A percentile compares a stretch with the other conserved stretches of the same genome.
Evolutionary conservation across 2,888 invertebrate species (phyloP).

Genomic region (Philereme vetulata): DNA sequence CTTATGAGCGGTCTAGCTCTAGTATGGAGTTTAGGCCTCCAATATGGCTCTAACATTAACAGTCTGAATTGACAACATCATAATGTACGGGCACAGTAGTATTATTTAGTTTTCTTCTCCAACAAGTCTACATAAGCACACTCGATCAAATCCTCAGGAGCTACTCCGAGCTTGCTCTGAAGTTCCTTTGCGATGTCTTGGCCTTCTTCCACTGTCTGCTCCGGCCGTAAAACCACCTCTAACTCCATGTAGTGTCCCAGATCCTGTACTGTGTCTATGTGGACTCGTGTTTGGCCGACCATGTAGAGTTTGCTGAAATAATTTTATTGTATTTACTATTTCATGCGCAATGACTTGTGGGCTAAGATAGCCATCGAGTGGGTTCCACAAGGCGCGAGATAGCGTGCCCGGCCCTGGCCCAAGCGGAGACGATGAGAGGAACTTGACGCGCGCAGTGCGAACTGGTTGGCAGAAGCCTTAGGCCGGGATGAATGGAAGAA

Average conservation of each 20-base stretch:
- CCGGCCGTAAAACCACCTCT: constrained; percentile 89
- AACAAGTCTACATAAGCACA: constrained; percentile 91
- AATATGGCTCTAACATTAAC: not conserved
- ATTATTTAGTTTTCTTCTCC: constrained; percentile 42
- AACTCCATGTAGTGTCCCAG: constrained; percentile 93
- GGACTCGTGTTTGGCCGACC: constrained; percentile 93
- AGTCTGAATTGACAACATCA: not conserved
- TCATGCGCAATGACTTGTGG: not conserved
- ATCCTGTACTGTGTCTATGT: constrained; percentile 92
- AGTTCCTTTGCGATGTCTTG: constrained; percentile 87
- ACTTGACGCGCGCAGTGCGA: too few species aligned
- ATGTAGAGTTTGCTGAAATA: constrained; percentile 87
- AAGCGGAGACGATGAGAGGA: too few species aligned
- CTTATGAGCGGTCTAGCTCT: too few species aligned
- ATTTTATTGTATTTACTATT: not conserved
- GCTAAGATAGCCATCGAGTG: not conserved
- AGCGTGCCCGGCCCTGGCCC: too few species aligned
- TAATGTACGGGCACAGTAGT: not conserved
- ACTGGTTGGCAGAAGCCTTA: too few species aligned
- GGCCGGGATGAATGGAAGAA: too few species aligned
- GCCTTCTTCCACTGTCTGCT: constrained; percentile 87
- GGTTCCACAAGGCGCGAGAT: too few species aligned
- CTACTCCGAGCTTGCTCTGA: constrained; percentile 86
- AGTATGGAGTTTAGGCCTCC: too few species aligned
- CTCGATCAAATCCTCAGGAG: constrained; percentile 85